Conservation (phyloP, 2,113 vertebrate genomes). For the Pica pica region DNA sequence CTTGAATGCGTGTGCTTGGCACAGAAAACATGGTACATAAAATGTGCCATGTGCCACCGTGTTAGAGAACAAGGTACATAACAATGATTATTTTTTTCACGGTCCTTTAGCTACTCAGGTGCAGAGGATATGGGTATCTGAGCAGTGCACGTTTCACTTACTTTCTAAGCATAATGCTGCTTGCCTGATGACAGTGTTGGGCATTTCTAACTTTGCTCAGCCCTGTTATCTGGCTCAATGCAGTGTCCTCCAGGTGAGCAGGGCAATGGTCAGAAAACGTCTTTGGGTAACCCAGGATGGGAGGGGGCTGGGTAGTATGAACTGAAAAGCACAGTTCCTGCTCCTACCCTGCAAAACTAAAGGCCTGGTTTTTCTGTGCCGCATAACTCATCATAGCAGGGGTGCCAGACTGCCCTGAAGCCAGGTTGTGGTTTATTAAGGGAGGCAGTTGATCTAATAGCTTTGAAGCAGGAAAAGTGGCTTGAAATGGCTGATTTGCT, state of each 20-base stretch:
- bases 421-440: background rate
- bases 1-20: background rate
- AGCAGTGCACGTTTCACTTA: background rate
- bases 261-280: fast-evolving
- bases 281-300: background rate
- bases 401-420: slow-evolving; percentile 1
- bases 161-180: background rate
- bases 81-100: background rate
- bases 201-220: background rate
- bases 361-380: background rate
- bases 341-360: background rate
- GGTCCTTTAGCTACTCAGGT: background rate
- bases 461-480: background rate
- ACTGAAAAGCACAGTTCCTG: background rate
- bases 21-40: background rate
- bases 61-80: background rate
- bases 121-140: background rate
- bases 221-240: background rate
- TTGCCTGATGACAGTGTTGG: background rate
- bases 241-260: background rate
- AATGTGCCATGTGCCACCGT: background rate
- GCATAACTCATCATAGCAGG: background rate
- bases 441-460: background rate
- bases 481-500: background rate
- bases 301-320: background rate